Evolutionary conservation across 2,113 vertebrate genomes (phyloP).

Genomic region (Budorcas taxicolor): DNA sequence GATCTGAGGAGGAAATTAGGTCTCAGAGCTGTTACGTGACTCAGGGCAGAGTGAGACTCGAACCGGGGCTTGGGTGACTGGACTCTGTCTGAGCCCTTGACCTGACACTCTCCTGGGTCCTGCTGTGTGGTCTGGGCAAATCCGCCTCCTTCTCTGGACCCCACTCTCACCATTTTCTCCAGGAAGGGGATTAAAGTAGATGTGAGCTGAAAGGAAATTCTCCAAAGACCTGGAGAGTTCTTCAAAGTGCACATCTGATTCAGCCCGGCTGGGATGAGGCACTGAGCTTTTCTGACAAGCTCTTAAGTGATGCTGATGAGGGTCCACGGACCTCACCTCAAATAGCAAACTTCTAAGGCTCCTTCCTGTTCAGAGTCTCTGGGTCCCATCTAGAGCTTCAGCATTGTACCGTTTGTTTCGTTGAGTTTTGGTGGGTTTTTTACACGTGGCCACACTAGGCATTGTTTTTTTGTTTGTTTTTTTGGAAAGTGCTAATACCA

Average conservation of each 20-base stretch:
- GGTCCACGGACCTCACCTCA: not conserved
- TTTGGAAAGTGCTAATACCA: not conserved
- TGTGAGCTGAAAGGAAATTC: not conserved
- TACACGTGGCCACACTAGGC: not conserved
- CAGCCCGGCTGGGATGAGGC: not conserved
- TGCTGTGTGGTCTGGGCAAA: not conserved
- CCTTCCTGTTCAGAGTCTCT: not conserved
- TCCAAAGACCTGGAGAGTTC: not conserved
- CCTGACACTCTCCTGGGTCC: not conserved
- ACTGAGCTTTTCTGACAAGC: fast-evolving
- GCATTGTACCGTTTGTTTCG: not conserved
- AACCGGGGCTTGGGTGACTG: not conserved
- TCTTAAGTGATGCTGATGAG: not conserved
- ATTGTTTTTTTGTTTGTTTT: not conserved
- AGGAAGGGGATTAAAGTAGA: not conserved
- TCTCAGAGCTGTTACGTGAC: not conserved
- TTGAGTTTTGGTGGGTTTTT: not conserved
- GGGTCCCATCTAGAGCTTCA: not conserved
- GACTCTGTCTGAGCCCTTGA: not conserved
- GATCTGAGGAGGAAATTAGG: not conserved
- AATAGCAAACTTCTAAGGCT: not conserved
- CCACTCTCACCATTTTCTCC: not conserved
- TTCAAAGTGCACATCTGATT: fast-evolving
- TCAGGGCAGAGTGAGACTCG: not conserved
- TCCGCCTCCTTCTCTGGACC: not conserved